A percentile compares a stretch with the other conserved stretches of the same genome.
phyloP scores from a whole-genome alignment of 2,797 vertebrate species.

The Diglossa cyanea region DNA sequence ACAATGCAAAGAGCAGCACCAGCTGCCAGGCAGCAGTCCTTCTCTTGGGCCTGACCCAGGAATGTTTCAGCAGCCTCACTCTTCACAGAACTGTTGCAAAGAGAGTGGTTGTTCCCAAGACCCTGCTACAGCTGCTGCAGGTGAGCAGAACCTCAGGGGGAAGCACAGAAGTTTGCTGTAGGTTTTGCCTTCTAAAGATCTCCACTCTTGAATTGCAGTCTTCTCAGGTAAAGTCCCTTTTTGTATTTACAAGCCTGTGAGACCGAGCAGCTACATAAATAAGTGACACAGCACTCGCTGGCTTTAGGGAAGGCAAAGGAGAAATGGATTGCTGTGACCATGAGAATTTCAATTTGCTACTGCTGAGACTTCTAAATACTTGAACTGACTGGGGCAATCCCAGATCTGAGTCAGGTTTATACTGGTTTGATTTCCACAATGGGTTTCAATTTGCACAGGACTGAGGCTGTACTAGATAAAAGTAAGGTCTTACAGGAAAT shows the following conservation, averaged over 20 bases:
- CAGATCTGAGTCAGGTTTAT: not conserved
- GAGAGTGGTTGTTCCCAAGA: not conserved
- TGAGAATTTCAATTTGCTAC: not conserved
- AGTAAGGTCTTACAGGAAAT: not conserved
- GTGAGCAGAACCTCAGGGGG: fast-evolving
- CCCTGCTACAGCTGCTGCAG: not conserved
- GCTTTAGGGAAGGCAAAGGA: not conserved
- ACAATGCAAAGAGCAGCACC: not conserved
- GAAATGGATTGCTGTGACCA: not conserved
- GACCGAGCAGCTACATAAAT: not conserved
- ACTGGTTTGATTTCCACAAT: not conserved
- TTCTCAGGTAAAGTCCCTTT: not conserved
- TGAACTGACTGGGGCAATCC: not conserved
- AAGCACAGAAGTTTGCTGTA: not conserved
- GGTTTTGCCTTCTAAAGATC: not conserved
- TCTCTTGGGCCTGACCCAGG: not conserved
- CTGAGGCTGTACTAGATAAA: not conserved
- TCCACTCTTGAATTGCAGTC: not conserved
- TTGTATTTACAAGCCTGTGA: not conserved
- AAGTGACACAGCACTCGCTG: not conserved
- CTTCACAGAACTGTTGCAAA: fast-evolving
- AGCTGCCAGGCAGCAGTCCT: not conserved
- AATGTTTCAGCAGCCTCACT: fast-evolving
- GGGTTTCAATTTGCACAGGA: not conserved
- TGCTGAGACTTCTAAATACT: not conserved